These are phyloP conservation scores for Synergus japonicus DNA, from an alignment of 2,888 invertebrate genomes.

Conservation along the genomic window DNA sequence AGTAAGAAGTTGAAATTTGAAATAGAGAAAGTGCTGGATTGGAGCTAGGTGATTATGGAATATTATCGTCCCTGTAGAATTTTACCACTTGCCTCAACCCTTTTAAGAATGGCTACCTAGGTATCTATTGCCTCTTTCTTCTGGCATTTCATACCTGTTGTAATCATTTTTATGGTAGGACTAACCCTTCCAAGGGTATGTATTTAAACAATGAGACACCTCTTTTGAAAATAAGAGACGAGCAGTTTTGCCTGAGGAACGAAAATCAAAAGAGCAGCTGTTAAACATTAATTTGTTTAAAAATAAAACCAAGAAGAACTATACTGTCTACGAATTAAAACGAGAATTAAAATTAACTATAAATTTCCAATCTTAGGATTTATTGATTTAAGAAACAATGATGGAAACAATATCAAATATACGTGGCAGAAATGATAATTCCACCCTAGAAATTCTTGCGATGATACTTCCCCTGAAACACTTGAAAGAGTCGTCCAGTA, in stretches of 20 bases:
- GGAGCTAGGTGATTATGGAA: slow-evolving; percentile 56
- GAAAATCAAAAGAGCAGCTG: neutral
- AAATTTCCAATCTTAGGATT: no score
- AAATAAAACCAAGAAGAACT: neutral
- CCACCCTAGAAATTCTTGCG: slow-evolving; percentile 31
- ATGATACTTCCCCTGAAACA: slow-evolving; percentile 45
- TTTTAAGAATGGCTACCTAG: slow-evolving; percentile 52
- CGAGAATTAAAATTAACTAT: no score
- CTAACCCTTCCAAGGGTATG: slow-evolving; percentile 54
- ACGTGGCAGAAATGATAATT: neutral
- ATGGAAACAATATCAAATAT: no score
- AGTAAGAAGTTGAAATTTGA: neutral
- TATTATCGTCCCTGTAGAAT: slow-evolving; percentile 55
- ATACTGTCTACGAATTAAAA: no score
- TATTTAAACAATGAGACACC: slow-evolving; percentile 26
- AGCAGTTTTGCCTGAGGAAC: neutral
- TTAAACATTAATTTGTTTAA: slow-evolving; percentile 34
- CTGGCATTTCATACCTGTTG: slow-evolving; percentile 50
- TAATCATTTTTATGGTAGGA: slow-evolving; percentile 59
- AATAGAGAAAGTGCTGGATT: neutral
- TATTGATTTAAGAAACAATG: no score
- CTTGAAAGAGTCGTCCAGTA: slow-evolving; percentile 4
- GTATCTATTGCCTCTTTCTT: slow-evolving; percentile 54
- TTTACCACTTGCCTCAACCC: slow-evolving; percentile 59
- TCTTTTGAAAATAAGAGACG: neutral